A percentile compares a stretch with the other conserved stretches of the same genome.
Conservation (phyloP, 2,797 vertebrate species). For the Mus minutoides region DNA sequence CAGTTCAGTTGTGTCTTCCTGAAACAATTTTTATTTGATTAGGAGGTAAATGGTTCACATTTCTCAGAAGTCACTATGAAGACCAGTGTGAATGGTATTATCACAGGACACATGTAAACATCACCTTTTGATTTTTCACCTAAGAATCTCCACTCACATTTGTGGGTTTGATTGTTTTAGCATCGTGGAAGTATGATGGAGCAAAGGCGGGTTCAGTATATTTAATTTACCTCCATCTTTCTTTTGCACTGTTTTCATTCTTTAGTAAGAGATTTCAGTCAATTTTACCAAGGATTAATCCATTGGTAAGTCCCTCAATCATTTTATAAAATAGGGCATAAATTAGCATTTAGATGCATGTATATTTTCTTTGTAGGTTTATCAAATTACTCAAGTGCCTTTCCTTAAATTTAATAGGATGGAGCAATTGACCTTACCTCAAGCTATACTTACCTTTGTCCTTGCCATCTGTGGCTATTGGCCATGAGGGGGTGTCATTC, state of each 20-base stretch:
- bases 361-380: slow-evolving; percentile 25
- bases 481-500: background rate
- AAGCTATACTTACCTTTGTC: slow-evolving; percentile 44
- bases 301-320: background rate
- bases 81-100: slow-evolving; percentile 19
- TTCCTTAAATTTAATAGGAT: slow-evolving; percentile 38
- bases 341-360: slow-evolving; percentile 22
- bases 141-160: slow-evolving; percentile 59
- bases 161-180: background rate
- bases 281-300: slow-evolving; percentile 15
- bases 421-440: slow-evolving; percentile 16
- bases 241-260: slow-evolving; percentile 41
- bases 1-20: slow-evolving; percentile 42
- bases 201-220: background rate
- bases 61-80: slow-evolving; percentile 33
- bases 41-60: background rate
- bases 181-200: background rate
- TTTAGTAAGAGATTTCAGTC: slow-evolving; percentile 37
- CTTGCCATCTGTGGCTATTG: slow-evolving; percentile 36
- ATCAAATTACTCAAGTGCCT: slow-evolving; percentile 16
- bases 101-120: slow-evolving; percentile 37
- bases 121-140: slow-evolving; percentile 60
- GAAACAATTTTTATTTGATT: background rate
- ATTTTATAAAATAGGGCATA: slow-evolving; percentile 30
- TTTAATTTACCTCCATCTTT: slow-evolving; percentile 14